A percentile compares a stretch with the other conserved stretches of the same genome.
Evolutionary conservation across 2,888 invertebrate species (phyloP).

Genomic region (Rhyacophila evoluta): DNA sequence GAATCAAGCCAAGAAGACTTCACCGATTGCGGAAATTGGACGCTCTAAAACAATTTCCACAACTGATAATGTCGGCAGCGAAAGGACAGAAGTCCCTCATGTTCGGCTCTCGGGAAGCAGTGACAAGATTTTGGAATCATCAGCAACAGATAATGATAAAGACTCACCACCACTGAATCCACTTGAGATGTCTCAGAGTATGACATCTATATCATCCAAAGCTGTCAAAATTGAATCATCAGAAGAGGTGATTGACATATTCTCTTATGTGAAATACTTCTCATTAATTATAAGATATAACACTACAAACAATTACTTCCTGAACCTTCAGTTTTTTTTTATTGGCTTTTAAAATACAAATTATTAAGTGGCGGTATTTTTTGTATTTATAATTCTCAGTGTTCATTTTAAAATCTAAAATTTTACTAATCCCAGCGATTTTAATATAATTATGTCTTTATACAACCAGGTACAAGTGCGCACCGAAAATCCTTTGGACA

Average conservation of each 20-base stretch:
- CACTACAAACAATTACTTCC: no score
- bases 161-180: conserved; percentile 61
- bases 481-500: conserved; percentile 56
- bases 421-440: no score
- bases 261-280: no score
- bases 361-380: no score
- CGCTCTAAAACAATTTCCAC: conserved; percentile 61
- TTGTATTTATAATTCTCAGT: no score
- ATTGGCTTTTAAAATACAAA: no score
- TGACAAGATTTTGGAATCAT: conserved; percentile 65
- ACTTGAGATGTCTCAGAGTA: conserved; percentile 70
- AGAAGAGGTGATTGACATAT: conserved; percentile 62
- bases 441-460: neutral
- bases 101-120: conserved; percentile 55
- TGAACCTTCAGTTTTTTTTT: no score
- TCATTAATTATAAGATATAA: no score
- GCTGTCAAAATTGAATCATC: conserved; percentile 65
- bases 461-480: conserved; percentile 40
- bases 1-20: conserved; percentile 78
- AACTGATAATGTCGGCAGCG: conserved; percentile 56
- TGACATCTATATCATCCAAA: conserved; percentile 67
- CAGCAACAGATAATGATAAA: conserved; percentile 64
- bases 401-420: no score
- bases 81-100: conserved; percentile 56
- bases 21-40: conserved; percentile 60